Base-by-base conservation (phyloP, 2,113 vertebrate genomes). In the Phylloscopus whistleri region DNA sequence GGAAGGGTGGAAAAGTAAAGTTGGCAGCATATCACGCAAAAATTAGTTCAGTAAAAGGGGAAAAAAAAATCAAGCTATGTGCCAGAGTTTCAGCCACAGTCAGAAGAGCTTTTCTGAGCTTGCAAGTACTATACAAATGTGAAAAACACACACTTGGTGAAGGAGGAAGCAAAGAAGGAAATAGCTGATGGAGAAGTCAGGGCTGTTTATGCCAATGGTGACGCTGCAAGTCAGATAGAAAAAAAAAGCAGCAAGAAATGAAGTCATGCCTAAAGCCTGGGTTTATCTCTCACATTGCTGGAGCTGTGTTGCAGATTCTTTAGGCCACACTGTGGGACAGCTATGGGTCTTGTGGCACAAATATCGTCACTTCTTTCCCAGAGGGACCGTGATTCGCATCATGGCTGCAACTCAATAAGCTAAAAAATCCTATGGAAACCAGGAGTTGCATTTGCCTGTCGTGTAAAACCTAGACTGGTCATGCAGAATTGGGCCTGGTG, bases 71-170 rank as follows among this genome's bases (percentile, higher is more conserved):
- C 80, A 87, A 96, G 60, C 37, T 76, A 8, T 18, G 39, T 94
- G 94, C 95, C 95, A 97, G 77, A 90, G 88, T 92, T 93, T 96
- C 90, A 82, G 94, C 92, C 93, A 92, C 76, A 97, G 95, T 95
- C 83, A 92, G 88, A 96, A 72, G 92, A 95, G 93, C 92, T 96
- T 95, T 96, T 96, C 94, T 96, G 95, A 97, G 92, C 56, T 95
- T 94, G 86, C 83, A 95, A 96, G 92, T 82, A 94, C 83, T 89
- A 59, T 14, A 92, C 88, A 95, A 96, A 97, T 96, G 93, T 89
- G 88, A 96, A 96, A 97, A 97, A 92, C 93, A 93, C 0, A 3
- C 88, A 84, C 77, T 95, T 81, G 76, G 88, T 95, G 86, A 69
- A 89, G 84, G 66, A 94, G 96, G 95, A 97, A 97, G 90, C 41